phyloP scores from a whole-genome alignment of 2,888 invertebrate species.

The Spilosoma lubricipeda region DNA sequence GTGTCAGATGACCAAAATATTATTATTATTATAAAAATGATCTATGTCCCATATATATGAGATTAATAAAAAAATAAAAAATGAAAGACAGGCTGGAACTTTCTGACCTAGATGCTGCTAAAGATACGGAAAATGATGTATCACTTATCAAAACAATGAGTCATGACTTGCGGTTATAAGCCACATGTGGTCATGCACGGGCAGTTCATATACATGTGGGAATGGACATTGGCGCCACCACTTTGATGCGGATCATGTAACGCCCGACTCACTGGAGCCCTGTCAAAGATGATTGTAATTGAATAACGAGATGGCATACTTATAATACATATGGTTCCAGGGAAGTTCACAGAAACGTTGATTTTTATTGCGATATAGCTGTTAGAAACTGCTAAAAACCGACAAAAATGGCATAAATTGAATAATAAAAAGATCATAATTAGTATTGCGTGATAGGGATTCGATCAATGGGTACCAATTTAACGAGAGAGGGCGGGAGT shows the following conservation, averaged over 20 bases:
- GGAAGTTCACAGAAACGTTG: neutral
- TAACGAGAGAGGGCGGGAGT: neutral
- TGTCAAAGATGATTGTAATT: neutral
- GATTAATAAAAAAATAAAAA: neutral
- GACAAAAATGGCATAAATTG: neutral
- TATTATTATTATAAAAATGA: no score
- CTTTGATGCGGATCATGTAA: constrained; percentile 7
- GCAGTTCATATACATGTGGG: neutral
- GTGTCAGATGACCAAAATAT: no score
- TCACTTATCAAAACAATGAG: neutral
- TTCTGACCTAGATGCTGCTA: neutral
- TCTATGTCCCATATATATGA: no score
- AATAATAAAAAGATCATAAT: neutral
- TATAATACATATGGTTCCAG: neutral
- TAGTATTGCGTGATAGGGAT: neutral
- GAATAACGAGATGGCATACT: neutral
- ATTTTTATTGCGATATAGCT: neutral
- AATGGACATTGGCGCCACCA: constrained; percentile 11
- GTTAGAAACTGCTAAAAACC: neutral
- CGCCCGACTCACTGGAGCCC: constrained; percentile 13
- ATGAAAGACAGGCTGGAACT: neutral
- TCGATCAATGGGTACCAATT: neutral
- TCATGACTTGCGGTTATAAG: constrained; percentile 2
- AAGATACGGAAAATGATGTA: neutral
- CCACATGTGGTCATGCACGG: constrained; percentile 15